Base-by-base conservation (phyloP, 2,797 vertebrate genomes). In the Apogon hyalosoma region DNA sequence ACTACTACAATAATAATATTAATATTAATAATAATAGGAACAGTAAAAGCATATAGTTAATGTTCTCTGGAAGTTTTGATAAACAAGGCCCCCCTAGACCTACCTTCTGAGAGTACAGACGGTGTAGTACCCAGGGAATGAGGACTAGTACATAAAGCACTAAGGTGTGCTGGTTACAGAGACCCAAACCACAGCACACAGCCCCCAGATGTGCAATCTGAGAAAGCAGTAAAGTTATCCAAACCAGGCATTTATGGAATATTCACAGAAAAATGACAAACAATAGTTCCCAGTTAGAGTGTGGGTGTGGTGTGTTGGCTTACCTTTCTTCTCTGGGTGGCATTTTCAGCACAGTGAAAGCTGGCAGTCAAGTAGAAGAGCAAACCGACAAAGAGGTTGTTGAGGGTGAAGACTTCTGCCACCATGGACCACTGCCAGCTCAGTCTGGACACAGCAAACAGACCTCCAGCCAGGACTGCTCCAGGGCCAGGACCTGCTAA, bases 141-240 rank as follows among this genome's bases (percentile, higher is more conserved):
- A 97, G 87, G 41, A 95, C 88, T 15, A 93, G 69, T 1, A 97
- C 43, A 52, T 98, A 98, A 13, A 99, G 78, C 42, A 96, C 90
- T 78, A 99, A 88, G 0, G 98, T 99, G 90, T 99, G 98, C 86
- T 99, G 98, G 82, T 99, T 99, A 86, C 96, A 97, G 60, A 99
- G 87, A 14, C 97, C 96, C 57, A 99, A 89, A 52, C 97, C 96
- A 50, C 96, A 98, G 88, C 93, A 97, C 40, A 99, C 95, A 18
- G 98, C 97, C 63, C 97, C 98, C 84, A 88, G 86, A 14, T 88
- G 92, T 58, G 95, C 93, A 89, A 95, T 79, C 98, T 99, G 90
- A 56, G n/a, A 19, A 70, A 75, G 41, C 15, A 21, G 43, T 31
- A 19, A 63, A n/a, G 24, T 31, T 9, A 63, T 58, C 3, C 21